phyloP scores from a whole-genome alignment of 2,797 vertebrate species.

The Anas bahamensis region DNA sequence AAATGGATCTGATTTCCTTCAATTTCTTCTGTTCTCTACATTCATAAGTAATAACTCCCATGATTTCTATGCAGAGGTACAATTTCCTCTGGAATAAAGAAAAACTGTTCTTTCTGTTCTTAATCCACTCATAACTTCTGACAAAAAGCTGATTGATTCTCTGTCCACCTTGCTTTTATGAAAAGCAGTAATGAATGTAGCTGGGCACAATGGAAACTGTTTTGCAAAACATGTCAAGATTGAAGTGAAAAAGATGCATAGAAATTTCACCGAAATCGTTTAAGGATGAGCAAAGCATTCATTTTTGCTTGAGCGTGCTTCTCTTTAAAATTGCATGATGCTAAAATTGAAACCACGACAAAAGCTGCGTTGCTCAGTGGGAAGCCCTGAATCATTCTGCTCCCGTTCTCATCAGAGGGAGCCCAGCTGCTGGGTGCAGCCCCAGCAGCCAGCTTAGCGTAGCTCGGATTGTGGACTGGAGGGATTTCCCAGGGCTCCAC shows the following conservation, averaged over 20 bases:
- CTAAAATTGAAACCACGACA: background rate
- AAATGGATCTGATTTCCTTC: background rate
- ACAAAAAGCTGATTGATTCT: background rate
- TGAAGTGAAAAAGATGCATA: background rate
- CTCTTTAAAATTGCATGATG: background rate
- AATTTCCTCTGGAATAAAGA: slow-evolving; percentile 4
- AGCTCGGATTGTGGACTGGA: background rate
- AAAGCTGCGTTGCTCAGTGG: background rate
- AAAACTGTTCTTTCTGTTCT: background rate
- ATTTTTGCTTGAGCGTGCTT: background rate
- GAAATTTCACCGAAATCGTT: background rate
- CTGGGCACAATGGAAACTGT: background rate
- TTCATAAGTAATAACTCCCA: background rate
- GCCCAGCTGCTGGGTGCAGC: background rate
- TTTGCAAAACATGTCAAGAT: background rate
- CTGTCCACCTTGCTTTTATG: background rate
- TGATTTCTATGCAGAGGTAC: background rate
- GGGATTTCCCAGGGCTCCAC: background rate
- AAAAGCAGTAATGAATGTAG: background rate
- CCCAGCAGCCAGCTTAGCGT: background rate
- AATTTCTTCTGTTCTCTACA: background rate
- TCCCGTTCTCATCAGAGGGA: background rate
- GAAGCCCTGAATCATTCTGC: background rate
- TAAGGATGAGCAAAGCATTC: background rate
- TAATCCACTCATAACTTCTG: background rate